These are phyloP conservation scores for Rhinella marina DNA, from an alignment of 2,797 vertebrate genomes.

Conservation along the genomic window DNA sequence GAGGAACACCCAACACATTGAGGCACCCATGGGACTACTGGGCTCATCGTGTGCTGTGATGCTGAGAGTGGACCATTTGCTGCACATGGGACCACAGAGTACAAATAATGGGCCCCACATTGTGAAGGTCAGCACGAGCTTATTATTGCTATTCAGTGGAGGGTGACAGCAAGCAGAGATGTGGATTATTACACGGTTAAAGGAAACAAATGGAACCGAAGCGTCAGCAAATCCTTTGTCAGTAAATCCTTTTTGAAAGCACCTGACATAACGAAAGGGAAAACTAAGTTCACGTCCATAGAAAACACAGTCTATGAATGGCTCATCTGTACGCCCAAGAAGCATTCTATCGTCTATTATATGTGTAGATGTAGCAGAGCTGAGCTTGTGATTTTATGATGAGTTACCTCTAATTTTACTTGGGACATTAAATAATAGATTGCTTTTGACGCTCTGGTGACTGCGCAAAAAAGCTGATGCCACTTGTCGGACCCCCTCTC, in stretches of 20 bases:
- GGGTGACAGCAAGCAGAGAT: background rate
- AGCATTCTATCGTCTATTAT: no score
- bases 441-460: no score
- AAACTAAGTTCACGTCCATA: background rate
- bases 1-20: background rate
- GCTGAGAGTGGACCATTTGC: background rate
- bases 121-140: background rate
- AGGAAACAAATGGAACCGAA: background rate
- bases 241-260: background rate
- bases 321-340: no score
- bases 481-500: no score
- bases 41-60: background rate
- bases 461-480: no score
- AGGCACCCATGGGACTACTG: background rate
- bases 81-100: background rate
- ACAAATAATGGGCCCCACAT: background rate
- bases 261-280: conserved; percentile 9
- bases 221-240: background rate
- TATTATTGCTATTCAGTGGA: background rate
- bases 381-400: background rate
- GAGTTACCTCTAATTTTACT: background rate
- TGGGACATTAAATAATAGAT: background rate
- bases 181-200: background rate
- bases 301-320: background rate
- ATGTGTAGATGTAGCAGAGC: background rate